phyloP scores from a whole-genome alignment of 2,113 vertebrate genomes.

The Mastomys natalensis region DNA sequence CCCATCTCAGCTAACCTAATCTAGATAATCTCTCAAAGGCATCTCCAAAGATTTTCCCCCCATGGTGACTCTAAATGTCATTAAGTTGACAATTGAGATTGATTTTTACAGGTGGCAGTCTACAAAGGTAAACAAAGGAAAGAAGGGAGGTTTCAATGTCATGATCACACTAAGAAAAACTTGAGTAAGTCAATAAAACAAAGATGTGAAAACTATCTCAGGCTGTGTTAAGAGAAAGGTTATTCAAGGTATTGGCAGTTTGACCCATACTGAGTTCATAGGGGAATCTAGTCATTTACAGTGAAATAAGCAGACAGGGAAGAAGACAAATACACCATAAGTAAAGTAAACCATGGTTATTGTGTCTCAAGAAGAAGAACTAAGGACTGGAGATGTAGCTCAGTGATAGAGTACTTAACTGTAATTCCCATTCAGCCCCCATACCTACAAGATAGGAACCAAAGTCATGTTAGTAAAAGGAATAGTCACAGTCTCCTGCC shows the following conservation, averaged over 20 bases:
- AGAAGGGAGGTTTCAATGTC: neutral
- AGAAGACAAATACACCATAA: neutral
- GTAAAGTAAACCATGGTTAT: neutral
- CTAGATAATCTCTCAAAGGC: neutral
- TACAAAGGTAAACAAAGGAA: neutral
- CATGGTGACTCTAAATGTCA: neutral
- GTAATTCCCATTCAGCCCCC: neutral
- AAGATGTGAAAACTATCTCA: neutral
- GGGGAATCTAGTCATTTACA: neutral
- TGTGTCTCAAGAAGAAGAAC: neutral
- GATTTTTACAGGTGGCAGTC: neutral
- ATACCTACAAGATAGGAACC: neutral
- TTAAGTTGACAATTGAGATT: neutral
- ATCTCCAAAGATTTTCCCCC: too few species aligned
- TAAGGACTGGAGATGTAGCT: neutral
- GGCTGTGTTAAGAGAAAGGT: neutral
- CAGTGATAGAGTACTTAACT: neutral
- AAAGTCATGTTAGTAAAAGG: neutral
- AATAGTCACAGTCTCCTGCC: neutral
- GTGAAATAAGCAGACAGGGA: neutral
- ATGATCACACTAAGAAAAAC: neutral
- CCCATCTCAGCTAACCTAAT: neutral
- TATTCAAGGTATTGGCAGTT: neutral
- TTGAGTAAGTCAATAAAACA: neutral
- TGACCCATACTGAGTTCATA: neutral